Evolutionary conservation across 2,888 invertebrate species (phyloP).

Genomic region (Globia sparganii): DNA sequence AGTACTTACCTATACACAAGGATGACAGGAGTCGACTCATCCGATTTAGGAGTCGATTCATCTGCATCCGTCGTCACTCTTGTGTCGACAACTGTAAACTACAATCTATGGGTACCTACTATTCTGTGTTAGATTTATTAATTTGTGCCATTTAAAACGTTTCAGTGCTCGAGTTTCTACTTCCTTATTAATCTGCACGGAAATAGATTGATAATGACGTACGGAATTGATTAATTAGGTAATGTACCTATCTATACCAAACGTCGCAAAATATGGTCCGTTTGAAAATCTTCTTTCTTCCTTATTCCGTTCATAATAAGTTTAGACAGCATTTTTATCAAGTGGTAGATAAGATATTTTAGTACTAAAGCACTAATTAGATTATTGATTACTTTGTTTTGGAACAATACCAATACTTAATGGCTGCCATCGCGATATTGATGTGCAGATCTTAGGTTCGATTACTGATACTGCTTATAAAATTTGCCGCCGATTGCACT

Average conservation of each 20-base stretch:
- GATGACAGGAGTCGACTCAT: slow-evolving; percentile 8
- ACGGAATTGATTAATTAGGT: slow-evolving; percentile 57
- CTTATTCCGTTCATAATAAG: slow-evolving; percentile 14
- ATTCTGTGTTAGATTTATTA: slow-evolving; percentile 35
- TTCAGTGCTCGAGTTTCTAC: slow-evolving; percentile 45
- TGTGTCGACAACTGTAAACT: slow-evolving; percentile 3
- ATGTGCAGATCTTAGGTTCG: neutral
- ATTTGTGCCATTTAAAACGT: slow-evolving; percentile 50
- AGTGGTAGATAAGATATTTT: slow-evolving; percentile 4
- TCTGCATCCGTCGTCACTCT: slow-evolving; percentile 6
- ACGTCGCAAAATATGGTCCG: slow-evolving; percentile 27
- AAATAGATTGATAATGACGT: slow-evolving; percentile 61
- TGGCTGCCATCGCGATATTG: too few relatives aligned
- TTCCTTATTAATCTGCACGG: slow-evolving; percentile 57
- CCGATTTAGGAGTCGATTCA: too few relatives aligned
- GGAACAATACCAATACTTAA: neutral
- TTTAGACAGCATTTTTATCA: slow-evolving; percentile 5
- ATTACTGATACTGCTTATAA: neutral
- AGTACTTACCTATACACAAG: slow-evolving; percentile 4
- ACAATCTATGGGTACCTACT: slow-evolving; percentile 4
- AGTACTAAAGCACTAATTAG: neutral
- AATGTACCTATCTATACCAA: slow-evolving; percentile 25
- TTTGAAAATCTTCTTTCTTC: slow-evolving; percentile 27
- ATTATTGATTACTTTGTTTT: neutral
- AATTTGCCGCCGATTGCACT: neutral